Percentiles rank a stretch among this genome's conserved stretches.
These are phyloP conservation scores for Athrips mouffetella DNA, from an alignment of 2,888 invertebrate species.

Conservation along the genomic window DNA sequence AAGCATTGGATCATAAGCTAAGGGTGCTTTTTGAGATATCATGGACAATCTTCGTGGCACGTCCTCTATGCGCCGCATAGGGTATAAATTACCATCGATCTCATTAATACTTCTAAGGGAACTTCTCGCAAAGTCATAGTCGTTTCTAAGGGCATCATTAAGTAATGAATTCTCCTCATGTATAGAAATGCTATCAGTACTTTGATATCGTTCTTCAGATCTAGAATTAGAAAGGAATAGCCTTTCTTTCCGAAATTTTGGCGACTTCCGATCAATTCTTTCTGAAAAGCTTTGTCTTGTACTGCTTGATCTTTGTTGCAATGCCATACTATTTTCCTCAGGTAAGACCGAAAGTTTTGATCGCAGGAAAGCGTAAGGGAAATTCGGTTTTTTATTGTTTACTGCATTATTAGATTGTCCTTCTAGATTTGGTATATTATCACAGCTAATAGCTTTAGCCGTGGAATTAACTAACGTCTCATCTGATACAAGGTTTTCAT, in stretches of 20 bases:
- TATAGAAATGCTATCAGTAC: constrained; percentile 70
- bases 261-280: constrained; percentile 67
- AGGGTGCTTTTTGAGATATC: constrained; percentile 64
- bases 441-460: constrained; percentile 83
- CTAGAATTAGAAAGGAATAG: constrained; percentile 70
- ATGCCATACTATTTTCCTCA: constrained; percentile 82
- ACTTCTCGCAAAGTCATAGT: constrained; percentile 59
- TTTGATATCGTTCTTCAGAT: constrained; percentile 80
- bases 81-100: constrained; percentile 50
- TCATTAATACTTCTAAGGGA: constrained; percentile 68
- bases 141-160: constrained; percentile 57
- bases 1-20: constrained; percentile 72
- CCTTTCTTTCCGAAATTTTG: constrained; percentile 62
- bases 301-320: constrained; percentile 66
- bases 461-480: constrained; percentile 65
- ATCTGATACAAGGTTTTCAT: constrained; percentile 47
- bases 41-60: constrained; percentile 63
- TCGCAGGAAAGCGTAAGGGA: constrained; percentile 87
- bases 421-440: constrained; percentile 82
- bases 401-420: constrained; percentile 65
- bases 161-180: constrained; percentile 66
- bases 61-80: constrained; percentile 52
- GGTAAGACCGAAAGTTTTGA: constrained; percentile 87
- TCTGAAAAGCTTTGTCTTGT: constrained; percentile 76
- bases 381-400: constrained; percentile 79